phyloP scores from a whole-genome alignment of 2,888 invertebrate species.

The Arctia plantaginis region DNA sequence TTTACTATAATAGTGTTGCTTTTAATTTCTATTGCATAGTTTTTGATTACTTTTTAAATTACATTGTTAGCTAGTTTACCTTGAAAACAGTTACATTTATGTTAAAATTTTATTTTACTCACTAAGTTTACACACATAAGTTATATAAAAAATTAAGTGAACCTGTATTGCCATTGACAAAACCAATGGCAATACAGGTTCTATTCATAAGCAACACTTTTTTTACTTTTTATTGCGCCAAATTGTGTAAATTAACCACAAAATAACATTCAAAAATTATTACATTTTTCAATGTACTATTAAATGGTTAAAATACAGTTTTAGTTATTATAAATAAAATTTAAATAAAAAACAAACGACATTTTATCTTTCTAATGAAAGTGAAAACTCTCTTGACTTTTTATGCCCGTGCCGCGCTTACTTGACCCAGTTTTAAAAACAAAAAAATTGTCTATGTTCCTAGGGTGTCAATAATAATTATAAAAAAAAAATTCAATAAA shows the following conservation, averaged over 20 bases:
- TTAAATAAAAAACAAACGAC: neutral
- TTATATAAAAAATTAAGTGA: neutral
- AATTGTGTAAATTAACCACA: neutral
- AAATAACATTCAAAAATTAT: neutral
- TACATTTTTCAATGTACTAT: neutral
- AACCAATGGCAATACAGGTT: neutral
- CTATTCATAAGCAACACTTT: neutral
- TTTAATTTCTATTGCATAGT: too few species aligned
- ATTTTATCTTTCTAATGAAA: constrained; percentile 13
- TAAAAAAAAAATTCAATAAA: constrained; percentile 45
- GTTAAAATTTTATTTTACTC: too few species aligned
- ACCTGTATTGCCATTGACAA: neutral
- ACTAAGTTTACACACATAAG: too few species aligned
- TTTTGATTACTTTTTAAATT: too few species aligned
- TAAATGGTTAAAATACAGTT: neutral
- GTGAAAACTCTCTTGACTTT: constrained; percentile 23
- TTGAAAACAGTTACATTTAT: too few species aligned
- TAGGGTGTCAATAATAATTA: constrained; percentile 71
- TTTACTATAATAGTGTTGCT: too few species aligned
- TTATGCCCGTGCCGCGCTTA: constrained; percentile 8
- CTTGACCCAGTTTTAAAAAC: constrained; percentile 44
- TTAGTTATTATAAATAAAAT: neutral
- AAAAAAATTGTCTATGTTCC: constrained; percentile 58
- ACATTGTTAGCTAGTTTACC: too few species aligned
- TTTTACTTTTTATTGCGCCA: neutral